Evolutionary conservation across 2,888 invertebrate species (phyloP).

Genomic region (Drosophila fungiperda): DNA sequence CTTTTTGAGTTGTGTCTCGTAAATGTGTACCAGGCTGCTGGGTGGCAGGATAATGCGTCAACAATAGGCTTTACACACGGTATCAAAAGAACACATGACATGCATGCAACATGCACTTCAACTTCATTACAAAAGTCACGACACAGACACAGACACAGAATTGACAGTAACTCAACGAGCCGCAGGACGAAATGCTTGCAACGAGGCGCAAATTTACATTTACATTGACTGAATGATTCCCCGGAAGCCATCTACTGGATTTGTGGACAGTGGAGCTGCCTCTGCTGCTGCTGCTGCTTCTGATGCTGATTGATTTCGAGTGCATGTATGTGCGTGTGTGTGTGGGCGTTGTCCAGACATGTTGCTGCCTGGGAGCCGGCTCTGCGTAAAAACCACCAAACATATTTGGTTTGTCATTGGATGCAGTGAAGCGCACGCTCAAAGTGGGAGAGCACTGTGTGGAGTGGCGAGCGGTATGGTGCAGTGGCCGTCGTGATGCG

Average conservation of each 20-base stretch:
- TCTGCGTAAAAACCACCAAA: slow-evolving; percentile 82
- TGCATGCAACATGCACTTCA: slow-evolving; percentile 71
- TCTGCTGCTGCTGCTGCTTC: slow-evolving; percentile 26
- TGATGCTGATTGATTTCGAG: slow-evolving; percentile 72
- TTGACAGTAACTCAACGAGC: slow-evolving; percentile 27
- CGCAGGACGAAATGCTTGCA: slow-evolving; percentile 32
- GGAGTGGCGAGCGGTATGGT: not conserved
- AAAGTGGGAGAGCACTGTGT: slow-evolving; percentile 18
- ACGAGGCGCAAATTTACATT: slow-evolving; percentile 76
- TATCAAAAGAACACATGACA: slow-evolving; percentile 43
- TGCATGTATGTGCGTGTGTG: slow-evolving; percentile 34
- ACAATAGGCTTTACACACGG: slow-evolving; percentile 46
- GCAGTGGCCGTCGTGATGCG: slow-evolving; percentile 20
- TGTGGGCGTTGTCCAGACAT: slow-evolving; percentile 31
- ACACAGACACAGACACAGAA: slow-evolving; percentile 38
- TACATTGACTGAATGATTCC: slow-evolving; percentile 76
- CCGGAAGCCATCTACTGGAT: slow-evolving; percentile 25
- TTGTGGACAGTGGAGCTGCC: slow-evolving; percentile 46
- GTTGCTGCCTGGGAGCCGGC: slow-evolving; percentile 38
- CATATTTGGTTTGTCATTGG: slow-evolving; percentile 82
- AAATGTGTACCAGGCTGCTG: slow-evolving; percentile 21
- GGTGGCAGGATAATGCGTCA: slow-evolving; percentile 55
- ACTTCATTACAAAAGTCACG: slow-evolving; percentile 71
- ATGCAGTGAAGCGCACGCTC: slow-evolving; percentile 68
- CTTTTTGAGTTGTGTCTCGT: slow-evolving; percentile 30